These are phyloP conservation scores for Phrynocephalus versicolor DNA, from an alignment of 2,113 vertebrate genomes.

Conservation along the genomic window DNA sequence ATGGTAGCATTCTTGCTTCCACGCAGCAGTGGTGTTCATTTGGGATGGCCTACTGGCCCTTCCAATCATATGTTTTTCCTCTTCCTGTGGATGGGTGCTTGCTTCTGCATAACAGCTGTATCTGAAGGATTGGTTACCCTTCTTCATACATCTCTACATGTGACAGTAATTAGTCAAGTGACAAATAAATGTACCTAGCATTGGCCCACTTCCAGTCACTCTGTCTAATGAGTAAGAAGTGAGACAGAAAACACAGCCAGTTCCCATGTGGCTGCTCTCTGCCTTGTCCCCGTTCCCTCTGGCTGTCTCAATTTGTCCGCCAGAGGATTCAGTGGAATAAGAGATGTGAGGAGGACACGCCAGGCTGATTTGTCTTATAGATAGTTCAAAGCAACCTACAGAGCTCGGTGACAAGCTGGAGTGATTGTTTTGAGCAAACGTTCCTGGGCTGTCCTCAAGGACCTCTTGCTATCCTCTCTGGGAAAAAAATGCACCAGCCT, in stretches of 20 bases:
- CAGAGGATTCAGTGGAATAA: slow-evolving; percentile 6
- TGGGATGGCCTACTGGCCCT: not conserved
- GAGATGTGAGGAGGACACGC: not conserved
- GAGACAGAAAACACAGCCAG: too few relatives aligned
- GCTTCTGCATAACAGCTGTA: not conserved
- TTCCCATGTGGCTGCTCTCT: not conserved
- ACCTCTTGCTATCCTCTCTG: not conserved
- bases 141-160: too few relatives aligned
- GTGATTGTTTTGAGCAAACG: not conserved
- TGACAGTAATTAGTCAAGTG: not conserved
- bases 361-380: not conserved
- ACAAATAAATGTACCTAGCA: not conserved
- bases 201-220: not conserved
- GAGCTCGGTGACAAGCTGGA: not conserved
- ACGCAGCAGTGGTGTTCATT: not conserved
- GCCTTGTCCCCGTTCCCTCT: not conserved
- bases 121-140: not conserved
- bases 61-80: not conserved
- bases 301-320: not conserved
- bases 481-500: not conserved
- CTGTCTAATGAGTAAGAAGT: not conserved
- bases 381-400: slow-evolving; percentile 9
- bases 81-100: not conserved
- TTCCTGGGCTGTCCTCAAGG: not conserved
- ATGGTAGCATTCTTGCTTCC: too few relatives aligned